Percentiles rank a stretch among this genome's conserved stretches.
Conservation (phyloP, 2,888 invertebrate genomes). For the Phalangium opilio region DNA sequence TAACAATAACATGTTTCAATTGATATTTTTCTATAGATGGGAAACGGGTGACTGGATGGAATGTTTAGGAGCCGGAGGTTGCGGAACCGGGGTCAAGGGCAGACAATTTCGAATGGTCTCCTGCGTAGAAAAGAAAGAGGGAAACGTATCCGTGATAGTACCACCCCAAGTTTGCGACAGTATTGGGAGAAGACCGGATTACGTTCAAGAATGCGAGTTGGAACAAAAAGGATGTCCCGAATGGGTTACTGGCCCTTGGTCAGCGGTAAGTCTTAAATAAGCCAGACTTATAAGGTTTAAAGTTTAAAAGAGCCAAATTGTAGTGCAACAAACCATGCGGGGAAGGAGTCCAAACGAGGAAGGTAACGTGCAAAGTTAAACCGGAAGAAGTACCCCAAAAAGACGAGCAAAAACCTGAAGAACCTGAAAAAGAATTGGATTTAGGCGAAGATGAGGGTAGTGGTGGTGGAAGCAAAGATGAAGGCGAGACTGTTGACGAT, state of each 20-base stretch:
- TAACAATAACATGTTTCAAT: no score
- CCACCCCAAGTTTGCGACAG: neutral
- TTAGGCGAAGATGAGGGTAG: neutral
- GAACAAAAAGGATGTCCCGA: conserved; percentile 56
- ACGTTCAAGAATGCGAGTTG: conserved; percentile 55
- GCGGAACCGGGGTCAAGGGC: neutral
- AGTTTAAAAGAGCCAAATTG: neutral
- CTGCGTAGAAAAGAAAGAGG: neutral
- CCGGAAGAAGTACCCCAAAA: conserved; percentile 37
- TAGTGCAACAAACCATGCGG: conserved; percentile 81
- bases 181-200: conserved; percentile 49
- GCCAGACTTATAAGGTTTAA: neutral
- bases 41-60: neutral
- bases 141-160: neutral
- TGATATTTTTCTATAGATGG: no score
- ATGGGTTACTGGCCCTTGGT: conserved; percentile 80
- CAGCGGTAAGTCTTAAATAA: conserved; percentile 24
- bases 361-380: conserved; percentile 47
- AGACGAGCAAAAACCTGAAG: conserved; percentile 36
- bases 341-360: conserved; percentile 62
- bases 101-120: neutral
- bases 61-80: neutral
- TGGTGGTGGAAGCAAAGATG: conserved; percentile 19
- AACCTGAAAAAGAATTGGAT: conserved; percentile 40
- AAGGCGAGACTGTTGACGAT: neutral